phyloP scores from a whole-genome alignment of 2,113 vertebrate genomes.

The Neopipo cinnamomea region DNA sequence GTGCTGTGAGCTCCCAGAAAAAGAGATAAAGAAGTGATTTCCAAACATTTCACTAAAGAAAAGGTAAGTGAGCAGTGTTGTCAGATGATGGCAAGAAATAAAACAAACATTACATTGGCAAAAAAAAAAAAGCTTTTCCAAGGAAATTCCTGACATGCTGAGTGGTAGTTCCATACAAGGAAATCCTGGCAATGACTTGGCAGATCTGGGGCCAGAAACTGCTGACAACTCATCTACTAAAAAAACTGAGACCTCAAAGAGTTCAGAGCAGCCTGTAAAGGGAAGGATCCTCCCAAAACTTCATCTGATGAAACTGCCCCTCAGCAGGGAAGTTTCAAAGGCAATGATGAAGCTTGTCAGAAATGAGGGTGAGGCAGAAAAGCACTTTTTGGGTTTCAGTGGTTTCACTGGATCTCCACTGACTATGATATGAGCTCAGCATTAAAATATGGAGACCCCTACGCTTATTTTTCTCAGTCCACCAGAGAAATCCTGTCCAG shows the following conservation, averaged over 20 bases:
- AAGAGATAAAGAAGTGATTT: neutral
- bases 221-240: neutral
- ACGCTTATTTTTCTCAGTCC: neutral
- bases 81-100: neutral
- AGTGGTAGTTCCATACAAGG: neutral
- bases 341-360: neutral
- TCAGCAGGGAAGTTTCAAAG: neutral
- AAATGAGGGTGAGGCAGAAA: neutral
- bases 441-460: neutral
- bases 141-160: neutral
- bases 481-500: neutral
- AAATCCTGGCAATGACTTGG: neutral
- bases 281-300: neutral
- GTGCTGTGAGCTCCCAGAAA: neutral
- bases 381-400: neutral
- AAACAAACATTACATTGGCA: neutral
- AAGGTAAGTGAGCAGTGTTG: neutral
- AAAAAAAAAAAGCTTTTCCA: neutral
- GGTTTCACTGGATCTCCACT: neutral
- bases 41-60: neutral
- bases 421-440: neutral
- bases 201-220: neutral
- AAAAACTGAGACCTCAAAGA: neutral
- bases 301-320: neutral
- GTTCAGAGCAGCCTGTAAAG: neutral